Base-by-base conservation (phyloP, 2,888 invertebrate genomes). In the Mycalesis mineus region DNA sequence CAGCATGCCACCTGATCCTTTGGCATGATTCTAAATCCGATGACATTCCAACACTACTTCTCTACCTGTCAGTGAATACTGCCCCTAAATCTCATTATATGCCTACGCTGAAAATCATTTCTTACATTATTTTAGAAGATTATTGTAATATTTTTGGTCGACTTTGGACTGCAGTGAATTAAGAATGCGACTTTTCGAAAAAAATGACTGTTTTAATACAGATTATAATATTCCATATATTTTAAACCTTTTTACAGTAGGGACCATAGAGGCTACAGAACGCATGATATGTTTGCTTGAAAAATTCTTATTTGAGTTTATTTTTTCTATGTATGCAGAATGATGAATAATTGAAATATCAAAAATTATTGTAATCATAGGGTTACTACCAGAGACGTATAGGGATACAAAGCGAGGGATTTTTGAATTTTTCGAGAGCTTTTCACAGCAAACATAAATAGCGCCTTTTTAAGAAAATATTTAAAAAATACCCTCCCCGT, bases 211-310 rank as follows among this genome's bases (percentile, higher is more conserved):
- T 74, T 75, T 49, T 8, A 47, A 36, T 11, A 70, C 73, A 70
- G 39, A 14, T 39, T n/a, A 31, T 29, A 71, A 73, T 63, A 72
- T 73, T 68, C 70, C 74, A 68, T 69, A 76, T 76, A 73, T 75
- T 72, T 74, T 74, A 74, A 74, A 67, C 66, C 68, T 63, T 75
- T 77, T 78, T 74, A 80, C 75, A 77, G 81, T 86, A 85, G 87
- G 87, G 86, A 86, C 87, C 87, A 87, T 86, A 86, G 86, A 79
- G 67, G 73, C 72, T 74, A 74, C 69, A 67, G 63, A 67, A 73
- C 44, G 7, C 28, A 44, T 45, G 3, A 73, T 80, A 75, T 78
- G 77, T 77, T 70, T 68, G 73, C 75, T 78, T 74, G 66, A 59
- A 48, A 53, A 57, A 54, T 45, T 48, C 40, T 1, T 29, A 13